Evolutionary conservation across 2,888 invertebrate species (phyloP).

Genomic region (Lydus trimaculatus): DNA sequence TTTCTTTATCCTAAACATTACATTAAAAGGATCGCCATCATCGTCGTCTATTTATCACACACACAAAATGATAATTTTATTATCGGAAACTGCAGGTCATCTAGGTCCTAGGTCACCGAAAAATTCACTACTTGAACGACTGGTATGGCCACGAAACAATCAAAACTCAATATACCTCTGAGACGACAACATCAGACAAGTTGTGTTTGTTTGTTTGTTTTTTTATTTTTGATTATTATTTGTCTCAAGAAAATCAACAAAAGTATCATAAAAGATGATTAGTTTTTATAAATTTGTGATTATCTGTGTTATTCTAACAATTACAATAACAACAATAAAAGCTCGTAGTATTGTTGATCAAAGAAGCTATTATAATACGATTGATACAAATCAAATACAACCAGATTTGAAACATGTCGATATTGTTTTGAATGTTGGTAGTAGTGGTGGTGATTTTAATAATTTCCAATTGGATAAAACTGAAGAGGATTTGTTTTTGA

Average conservation of each 20-base stretch:
- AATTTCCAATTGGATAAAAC: background rate
- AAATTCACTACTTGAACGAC: conserved; percentile 30
- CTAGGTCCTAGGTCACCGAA: conserved; percentile 20
- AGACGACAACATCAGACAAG: background rate
- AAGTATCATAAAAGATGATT: background rate
- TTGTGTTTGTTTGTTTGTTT: background rate
- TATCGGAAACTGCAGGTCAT: conserved; percentile 2
- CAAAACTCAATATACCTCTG: conserved; percentile 10
- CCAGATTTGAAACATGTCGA: background rate
- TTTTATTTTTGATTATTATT: background rate
- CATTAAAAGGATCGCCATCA: background rate
- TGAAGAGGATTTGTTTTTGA: background rate
- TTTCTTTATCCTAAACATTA: too few relatives aligned
- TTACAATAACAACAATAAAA: background rate
- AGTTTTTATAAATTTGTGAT: background rate
- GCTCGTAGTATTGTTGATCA: background rate
- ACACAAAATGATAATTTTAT: background rate
- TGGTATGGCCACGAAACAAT: conserved; percentile 18
- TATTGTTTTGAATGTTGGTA: background rate
- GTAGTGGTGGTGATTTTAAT: background rate
- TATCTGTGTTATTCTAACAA: background rate
- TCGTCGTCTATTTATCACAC: background rate
- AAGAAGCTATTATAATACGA: background rate
- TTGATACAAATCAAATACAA: background rate
- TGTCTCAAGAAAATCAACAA: background rate